phyloP scores from a whole-genome alignment of 2,888 invertebrate species.

The Eristalis arbustorum region DNA sequence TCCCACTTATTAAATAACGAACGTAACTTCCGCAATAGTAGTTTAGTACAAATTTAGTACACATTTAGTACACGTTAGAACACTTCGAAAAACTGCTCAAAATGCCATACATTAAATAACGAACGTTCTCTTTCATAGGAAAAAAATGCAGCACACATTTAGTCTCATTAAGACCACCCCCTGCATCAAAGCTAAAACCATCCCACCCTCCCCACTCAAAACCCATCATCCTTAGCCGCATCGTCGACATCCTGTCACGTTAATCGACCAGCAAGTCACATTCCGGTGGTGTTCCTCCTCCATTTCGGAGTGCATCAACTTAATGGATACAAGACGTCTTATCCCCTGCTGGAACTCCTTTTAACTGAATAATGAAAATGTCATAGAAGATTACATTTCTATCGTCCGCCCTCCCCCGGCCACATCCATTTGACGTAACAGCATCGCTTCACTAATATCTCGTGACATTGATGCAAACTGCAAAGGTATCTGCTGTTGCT shows the following conservation, averaged over 20 bases:
- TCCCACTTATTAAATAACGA: too few relatives aligned
- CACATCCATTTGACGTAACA: conserved; percentile 26
- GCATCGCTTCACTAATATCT: conserved; percentile 32
- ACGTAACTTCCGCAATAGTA: too few relatives aligned
- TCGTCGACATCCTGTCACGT: conserved; percentile 32
- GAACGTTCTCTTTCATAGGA: too few relatives aligned
- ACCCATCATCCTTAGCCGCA: not conserved
- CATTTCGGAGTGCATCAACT: not conserved
- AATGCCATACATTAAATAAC: too few relatives aligned
- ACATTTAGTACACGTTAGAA: too few relatives aligned
- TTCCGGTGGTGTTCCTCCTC: not conserved
- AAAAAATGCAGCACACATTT: not conserved
- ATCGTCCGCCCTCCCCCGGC: not conserved
- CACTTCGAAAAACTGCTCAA: too few relatives aligned
- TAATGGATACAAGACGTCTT: conserved; percentile 19
- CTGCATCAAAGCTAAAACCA: not conserved
- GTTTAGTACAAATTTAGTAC: too few relatives aligned
- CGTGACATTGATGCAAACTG: conserved; percentile 7
- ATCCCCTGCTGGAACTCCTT: conserved; percentile 7
- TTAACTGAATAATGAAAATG: conserved; percentile 57
- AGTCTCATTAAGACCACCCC: not conserved
- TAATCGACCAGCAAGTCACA: conserved; percentile 32
- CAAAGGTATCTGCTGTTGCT: not conserved
- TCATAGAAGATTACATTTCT: conserved; percentile 30
- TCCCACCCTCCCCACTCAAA: not conserved